Evolutionary conservation across 1,140 invertebrate genomes (phyloP).

Genomic region (Dysdera silvatica): DNA sequence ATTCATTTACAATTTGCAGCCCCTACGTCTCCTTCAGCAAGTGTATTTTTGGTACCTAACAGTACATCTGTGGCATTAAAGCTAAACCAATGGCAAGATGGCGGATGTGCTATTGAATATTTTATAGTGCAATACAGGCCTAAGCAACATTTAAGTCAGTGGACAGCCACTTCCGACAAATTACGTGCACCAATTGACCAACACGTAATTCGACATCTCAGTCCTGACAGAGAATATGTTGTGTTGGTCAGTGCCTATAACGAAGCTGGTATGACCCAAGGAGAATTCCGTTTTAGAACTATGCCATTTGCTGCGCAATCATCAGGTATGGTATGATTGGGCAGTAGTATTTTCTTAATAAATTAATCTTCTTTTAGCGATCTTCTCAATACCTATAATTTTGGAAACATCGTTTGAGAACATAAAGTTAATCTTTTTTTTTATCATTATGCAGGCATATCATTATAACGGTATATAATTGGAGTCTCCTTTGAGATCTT

Average conservation of each 20-base stretch:
- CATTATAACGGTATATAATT: too few species aligned
- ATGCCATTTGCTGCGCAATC: too few species aligned
- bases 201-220: constrained; percentile 12
- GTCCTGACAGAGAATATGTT: constrained; percentile 22
- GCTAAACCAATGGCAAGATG: constrained; percentile 55
- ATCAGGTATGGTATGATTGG: too few species aligned
- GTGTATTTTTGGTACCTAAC: constrained; percentile 38
- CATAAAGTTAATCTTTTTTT: too few species aligned
- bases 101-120: constrained; percentile 51
- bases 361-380: too few species aligned
- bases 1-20: too few species aligned
- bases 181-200: neutral
- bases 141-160: constrained; percentile 58
- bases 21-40: constrained; percentile 32
- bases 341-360: too few species aligned
- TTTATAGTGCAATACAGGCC: constrained; percentile 58
- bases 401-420: too few species aligned
- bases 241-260: constrained; percentile 25
- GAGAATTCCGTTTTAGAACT: constrained; percentile 22
- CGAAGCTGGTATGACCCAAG: constrained; percentile 27
- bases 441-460: too few species aligned
- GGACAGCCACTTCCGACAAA: constrained; percentile 64
- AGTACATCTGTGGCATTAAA: constrained; percentile 45
- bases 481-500: too few species aligned
- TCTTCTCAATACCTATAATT: too few species aligned